Base-by-base conservation (phyloP, 2,113 vertebrate genomes). In the Asarcornis scutulata region DNA sequence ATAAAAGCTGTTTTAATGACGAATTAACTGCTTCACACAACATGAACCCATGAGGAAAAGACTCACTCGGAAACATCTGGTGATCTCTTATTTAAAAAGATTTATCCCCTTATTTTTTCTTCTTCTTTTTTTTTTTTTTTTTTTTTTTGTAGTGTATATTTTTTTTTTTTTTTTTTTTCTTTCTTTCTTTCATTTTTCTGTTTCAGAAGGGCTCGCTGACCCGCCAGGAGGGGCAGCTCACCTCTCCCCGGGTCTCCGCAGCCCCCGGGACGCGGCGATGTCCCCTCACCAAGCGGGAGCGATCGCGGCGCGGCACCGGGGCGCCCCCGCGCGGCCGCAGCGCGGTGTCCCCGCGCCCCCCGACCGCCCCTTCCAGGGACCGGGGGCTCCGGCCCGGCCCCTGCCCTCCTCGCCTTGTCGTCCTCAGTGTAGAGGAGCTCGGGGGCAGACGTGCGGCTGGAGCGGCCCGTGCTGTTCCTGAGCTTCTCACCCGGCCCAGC, bases 31-130 rank as follows among this genome's bases (percentile, higher is more conserved):
- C 4, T 85, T 69, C 27, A 46, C 40, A n/a, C 46, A n/a, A 23
- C 36, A 9, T 5, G 2, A 87, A 79, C 17, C 32, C 8, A 22
- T 2, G 9, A 63, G 81, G 17, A 56, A 75, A 81, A 56, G 3
- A 7, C 3, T 59, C 27, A 18, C 7, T 22, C 32, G 32, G 46
- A 79, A 86, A 78, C 11, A 12, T 18, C 59, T 29, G 5, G 16
- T 18, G 14, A 46, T 9, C 31, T 36, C 23, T 22, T 50, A 3
- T 6, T 40, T 60, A 32, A 69, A 81, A 36, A 42, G 9, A 32
- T 1, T n/a, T 12, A 7, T 1, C 0, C 4, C 40, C 0, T 21
- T 23, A 23, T 34, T 25, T 23, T 14, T 6, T 15, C 8, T n/a
- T n/a, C n/a, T n/a, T n/a, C 3, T 9, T 13, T 10, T 11, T 36